Conservation (phyloP, 1,140 invertebrate species). For the Drosophila virilis region DNA sequence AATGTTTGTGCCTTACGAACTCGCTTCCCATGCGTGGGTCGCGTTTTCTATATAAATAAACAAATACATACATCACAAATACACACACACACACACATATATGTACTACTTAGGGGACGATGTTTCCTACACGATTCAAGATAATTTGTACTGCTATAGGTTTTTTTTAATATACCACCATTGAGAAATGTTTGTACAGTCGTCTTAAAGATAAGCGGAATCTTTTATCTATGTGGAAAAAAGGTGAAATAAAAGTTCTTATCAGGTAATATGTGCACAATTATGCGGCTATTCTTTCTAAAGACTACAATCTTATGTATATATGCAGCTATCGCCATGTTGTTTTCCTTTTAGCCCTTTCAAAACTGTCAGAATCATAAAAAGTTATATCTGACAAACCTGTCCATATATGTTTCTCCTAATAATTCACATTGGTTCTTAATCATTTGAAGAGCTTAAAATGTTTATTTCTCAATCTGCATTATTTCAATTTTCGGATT, state of each 20-base stretch:
- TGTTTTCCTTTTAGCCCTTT: too few relatives aligned
- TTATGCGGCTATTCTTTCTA: too few relatives aligned
- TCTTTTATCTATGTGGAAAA: not conserved
- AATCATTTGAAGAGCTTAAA: too few relatives aligned
- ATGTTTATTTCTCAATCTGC: too few relatives aligned
- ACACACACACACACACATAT: slow-evolving; percentile 26
- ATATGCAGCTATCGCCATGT: too few relatives aligned
- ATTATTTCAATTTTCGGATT: too few relatives aligned
- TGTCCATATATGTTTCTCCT: too few relatives aligned
- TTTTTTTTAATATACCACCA: not conserved
- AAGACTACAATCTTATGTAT: too few relatives aligned
- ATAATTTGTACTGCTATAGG: not conserved
- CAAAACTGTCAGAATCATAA: too few relatives aligned
- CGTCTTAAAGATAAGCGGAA: slow-evolving; percentile 17
- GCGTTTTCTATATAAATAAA: slow-evolving; percentile 47
- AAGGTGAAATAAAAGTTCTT: not conserved
- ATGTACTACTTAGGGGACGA: slow-evolving; percentile 4
- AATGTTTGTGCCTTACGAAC: slow-evolving; percentile 70
- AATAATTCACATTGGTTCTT: too few relatives aligned
- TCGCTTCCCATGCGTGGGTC: slow-evolving; percentile 39
- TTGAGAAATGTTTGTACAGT: slow-evolving; percentile 15
- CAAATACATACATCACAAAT: slow-evolving; percentile 23
- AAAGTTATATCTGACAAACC: too few relatives aligned
- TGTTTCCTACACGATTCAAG: slow-evolving; percentile 1
- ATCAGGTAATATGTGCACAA: not conserved